Evolutionary conservation across 2,888 invertebrate genomes (phyloP), one percentile per base, ranked within the genome.

Genomic region (Hyppa rectilinea): DNA sequence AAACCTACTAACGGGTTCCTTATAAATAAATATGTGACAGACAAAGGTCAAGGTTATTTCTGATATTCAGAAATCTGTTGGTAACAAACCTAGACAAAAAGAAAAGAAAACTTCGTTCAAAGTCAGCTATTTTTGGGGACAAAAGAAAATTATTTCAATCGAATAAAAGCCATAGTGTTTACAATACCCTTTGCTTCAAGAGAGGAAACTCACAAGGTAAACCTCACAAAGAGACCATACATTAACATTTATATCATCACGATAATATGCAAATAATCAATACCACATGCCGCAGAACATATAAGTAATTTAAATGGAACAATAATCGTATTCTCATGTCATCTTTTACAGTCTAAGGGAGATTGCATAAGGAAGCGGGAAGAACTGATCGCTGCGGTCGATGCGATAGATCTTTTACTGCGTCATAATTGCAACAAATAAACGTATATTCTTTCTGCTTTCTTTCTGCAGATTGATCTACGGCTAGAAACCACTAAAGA

Each of bases 151-250:
- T 36, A 6, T 29, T 12, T 34, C 9, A 34, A 20, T 23, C 4
- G 9, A 5, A 29, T 29, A n/a, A 9, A n/a, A 23, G 14, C 14
- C 29, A 23, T n/a, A 23, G 17, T n/a, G 6, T 62, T 38, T 53
- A 26, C 9, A 49, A 55, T 50, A 43, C n/a, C 20, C 34, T 34
- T 29, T 20, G 31, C 45, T 68, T 50, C 50, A 45, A 53, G 5
- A 38, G 12, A 60, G 53, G 59, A 63, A 80, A 70, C 43, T 12
- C 10, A n/a, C 69, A 69, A 78, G 80, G 75, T 80, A 63, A 69
- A 61, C 50, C 29, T 29, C 31, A 80, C 56, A 70, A 80, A 26
- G 49, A 50, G 36, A 50, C 45, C 53, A 52, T 60, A 60, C 55
- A 69, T 29, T 17, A 40, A 26, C 29, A 38, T 56, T 53, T 60